Evolutionary conservation across 2,113 vertebrate genomes (phyloP), one percentile per base, ranked within the genome.

Genomic region (Gymnogyps californianus): DNA sequence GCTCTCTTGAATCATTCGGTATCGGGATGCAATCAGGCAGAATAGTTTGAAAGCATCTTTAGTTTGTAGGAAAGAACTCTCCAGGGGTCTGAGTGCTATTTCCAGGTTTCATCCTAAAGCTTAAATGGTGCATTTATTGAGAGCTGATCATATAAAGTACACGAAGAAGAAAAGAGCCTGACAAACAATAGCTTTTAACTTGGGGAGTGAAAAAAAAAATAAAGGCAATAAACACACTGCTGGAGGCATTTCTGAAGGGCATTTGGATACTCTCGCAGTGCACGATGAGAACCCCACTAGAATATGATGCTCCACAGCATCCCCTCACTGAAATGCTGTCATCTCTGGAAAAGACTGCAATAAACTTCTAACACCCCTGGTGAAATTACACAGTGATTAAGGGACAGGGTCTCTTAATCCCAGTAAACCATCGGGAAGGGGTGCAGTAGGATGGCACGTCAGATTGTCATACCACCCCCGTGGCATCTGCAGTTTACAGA

Each of bases 41-140:
- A 95, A 94, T 69, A 58, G 38, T 64, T 80, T 94, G 93, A 96
- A 96, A 96, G 75, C 87, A 80, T 89, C 58, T 84, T 90, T 90
- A 67, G 64, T 84, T 82, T 85, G 70, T 59, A 82, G 86, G 74
- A 92, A 49, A 31, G 28, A 91, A 76, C 44, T 92, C 94, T 81
- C 83, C 65, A 83, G 89, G 90, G 89, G 40, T 82, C 78, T 84
- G 29, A 93, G 81, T 89, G 84, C 78, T 93, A 54, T 95, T 94
- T 96, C 26, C 78, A 88, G 44, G 54, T 90, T 96, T 93, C 40
- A 83, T 93, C 74, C 49, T 90, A 77, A 91, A 93, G 62, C 31
- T 69, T 83, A 92, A 94, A 85, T 74, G 82, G 42, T 86, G 92
- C 57, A 65, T 62, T 96, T 95, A 81, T n/a, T 81, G 86, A 81